Evolutionary conservation across 1,140 invertebrate genomes (phyloP).

Genomic region (Drosophila kanapiae): DNA sequence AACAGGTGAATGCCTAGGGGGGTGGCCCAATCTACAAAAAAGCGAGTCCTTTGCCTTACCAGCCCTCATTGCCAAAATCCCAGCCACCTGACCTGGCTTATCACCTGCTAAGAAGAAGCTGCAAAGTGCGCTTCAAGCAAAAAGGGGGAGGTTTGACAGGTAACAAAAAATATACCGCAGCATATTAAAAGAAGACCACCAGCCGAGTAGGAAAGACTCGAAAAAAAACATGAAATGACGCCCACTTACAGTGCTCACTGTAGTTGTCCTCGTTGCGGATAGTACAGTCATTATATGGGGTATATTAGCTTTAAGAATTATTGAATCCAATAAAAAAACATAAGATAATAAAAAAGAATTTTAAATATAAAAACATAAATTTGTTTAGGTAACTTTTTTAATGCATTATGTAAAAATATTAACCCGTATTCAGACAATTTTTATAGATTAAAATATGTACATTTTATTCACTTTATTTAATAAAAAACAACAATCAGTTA

Average conservation of each 20-base stretch:
- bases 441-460: not conserved
- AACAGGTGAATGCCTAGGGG: slow-evolving; percentile 47
- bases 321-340: not conserved
- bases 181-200: slow-evolving; percentile 74
- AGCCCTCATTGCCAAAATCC: slow-evolving; percentile 41
- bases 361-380: not conserved
- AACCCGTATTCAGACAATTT: not conserved
- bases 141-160: slow-evolving; percentile 14
- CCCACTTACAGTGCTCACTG: slow-evolving; percentile 63
- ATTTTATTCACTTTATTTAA: no score
- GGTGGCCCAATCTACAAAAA: not conserved
- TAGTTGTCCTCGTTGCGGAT: slow-evolving; percentile 9
- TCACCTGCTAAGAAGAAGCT: slow-evolving; percentile 56
- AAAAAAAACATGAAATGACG: slow-evolving; percentile 22
- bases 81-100: slow-evolving; percentile 61
- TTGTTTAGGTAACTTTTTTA: not conserved
- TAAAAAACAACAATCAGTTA: no score
- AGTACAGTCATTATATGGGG: not conserved
- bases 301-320: not conserved
- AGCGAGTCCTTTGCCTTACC: not conserved
- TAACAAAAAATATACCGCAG: slow-evolving; percentile 61
- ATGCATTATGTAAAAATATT: no score
- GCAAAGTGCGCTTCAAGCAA: slow-evolving; percentile 65
- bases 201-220: slow-evolving; percentile 44
- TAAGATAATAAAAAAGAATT: not conserved